Conservation (phyloP, 1,140 invertebrate species). For the Drusus annulatus region DNA sequence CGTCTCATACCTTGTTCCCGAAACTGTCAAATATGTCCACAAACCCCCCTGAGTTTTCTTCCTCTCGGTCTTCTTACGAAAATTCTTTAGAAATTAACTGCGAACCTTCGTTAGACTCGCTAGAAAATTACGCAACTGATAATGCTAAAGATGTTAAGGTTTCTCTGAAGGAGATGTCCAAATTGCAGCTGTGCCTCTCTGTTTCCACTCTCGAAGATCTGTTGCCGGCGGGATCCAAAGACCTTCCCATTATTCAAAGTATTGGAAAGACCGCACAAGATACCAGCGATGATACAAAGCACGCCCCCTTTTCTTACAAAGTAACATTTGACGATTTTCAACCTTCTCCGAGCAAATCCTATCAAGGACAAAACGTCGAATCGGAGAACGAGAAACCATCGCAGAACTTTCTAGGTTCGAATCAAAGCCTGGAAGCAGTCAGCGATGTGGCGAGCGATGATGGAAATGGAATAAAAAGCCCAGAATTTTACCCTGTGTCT, state of each 20-base stretch:
- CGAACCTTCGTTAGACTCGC: too few relatives aligned
- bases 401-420: too few relatives aligned
- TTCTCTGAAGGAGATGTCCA: too few relatives aligned
- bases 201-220: conserved; percentile 20
- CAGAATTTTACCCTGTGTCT: neutral
- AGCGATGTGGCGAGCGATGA: too few relatives aligned
- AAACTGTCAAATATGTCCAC: conserved; percentile 10
- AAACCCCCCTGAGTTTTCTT: neutral
- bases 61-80: neutral
- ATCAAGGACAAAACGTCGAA: conserved; percentile 1
- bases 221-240: conserved; percentile 4
- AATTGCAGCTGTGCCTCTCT: conserved; percentile 14
- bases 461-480: too few relatives aligned
- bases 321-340: conserved; percentile 21
- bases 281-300: neutral
- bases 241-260: neutral
- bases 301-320: conserved; percentile 18
- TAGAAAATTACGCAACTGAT: too few relatives aligned
- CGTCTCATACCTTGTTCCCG: neutral
- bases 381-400: too few relatives aligned
- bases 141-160: too few relatives aligned
- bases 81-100: neutral
- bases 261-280: neutral
- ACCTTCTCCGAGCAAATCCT: neutral
- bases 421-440: too few relatives aligned